These are phyloP conservation scores for Corvus moneduloides DNA, from an alignment of 2,113 vertebrate genomes.

Conservation along the genomic window DNA sequence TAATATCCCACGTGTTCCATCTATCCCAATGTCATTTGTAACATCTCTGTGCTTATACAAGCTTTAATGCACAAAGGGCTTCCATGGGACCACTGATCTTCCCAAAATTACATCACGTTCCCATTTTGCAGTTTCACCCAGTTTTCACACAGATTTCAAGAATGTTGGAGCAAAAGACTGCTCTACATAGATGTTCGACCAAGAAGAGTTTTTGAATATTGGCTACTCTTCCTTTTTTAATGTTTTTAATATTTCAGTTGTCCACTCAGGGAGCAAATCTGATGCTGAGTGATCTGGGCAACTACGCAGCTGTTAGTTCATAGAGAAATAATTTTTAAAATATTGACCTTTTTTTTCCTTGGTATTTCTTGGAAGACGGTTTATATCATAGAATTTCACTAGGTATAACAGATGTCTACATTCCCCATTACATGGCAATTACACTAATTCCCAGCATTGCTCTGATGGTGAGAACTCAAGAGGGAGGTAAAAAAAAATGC, in stretches of 20 bases:
- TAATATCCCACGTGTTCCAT: background rate
- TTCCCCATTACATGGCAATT: background rate
- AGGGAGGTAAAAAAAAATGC: background rate
- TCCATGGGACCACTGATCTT: background rate
- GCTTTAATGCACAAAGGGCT: background rate
- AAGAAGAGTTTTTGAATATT: background rate
- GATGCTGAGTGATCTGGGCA: background rate
- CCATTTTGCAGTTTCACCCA: background rate
- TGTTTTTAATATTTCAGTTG: background rate
- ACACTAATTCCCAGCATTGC: background rate
- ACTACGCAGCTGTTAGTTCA: background rate
- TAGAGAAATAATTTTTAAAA: accelerated
- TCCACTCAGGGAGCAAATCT: background rate
- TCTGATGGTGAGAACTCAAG: background rate
- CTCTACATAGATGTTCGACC: background rate
- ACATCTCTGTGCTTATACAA: background rate
- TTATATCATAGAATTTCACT: background rate
- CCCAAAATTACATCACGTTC: background rate
- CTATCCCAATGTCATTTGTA: accelerated
- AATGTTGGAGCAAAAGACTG: background rate
- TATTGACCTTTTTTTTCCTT: accelerated
- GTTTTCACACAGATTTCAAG: background rate
- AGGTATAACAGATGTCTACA: background rate
- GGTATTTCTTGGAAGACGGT: background rate
- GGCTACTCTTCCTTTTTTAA: background rate